Percentiles rank a stretch among this genome's conserved stretches.
Conservation (phyloP, 2,113 vertebrate genomes). For the Alouatta palliata region DNA sequence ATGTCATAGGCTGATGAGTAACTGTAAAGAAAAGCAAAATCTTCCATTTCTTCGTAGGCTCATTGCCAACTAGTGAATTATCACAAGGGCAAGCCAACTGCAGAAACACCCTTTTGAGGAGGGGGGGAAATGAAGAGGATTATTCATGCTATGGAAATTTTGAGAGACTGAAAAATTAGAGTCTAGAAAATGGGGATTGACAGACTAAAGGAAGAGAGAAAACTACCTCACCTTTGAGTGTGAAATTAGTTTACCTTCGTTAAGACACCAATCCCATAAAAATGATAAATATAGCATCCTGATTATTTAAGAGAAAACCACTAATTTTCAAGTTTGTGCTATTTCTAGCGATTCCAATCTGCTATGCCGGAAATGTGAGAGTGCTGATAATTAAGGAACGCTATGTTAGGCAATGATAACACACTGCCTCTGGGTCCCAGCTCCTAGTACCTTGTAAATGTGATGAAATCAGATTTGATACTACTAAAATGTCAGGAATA, state of each 20-base stretch:
- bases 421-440: conserved; percentile 64
- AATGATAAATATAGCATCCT: conserved; percentile 71
- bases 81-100: conserved; percentile 63
- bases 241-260: conserved; percentile 62
- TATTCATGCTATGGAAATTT: conserved; percentile 62
- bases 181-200: neutral
- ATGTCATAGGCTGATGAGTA: conserved; percentile 52
- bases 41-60: conserved; percentile 24
- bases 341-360: conserved; percentile 74
- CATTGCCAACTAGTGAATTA: conserved; percentile 51
- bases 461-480: conserved; percentile 71
- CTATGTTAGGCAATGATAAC: conserved; percentile 69
- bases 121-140: neutral
- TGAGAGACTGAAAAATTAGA: conserved; percentile 18
- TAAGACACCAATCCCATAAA: conserved; percentile 63
- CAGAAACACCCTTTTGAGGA: conserved; percentile 39
- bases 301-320: conserved; percentile 75
- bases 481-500: conserved; percentile 71
- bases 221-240: conserved; percentile 54
- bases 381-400: conserved; percentile 78
- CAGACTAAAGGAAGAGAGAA: neutral
- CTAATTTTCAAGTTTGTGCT: conserved; percentile 75
- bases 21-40: conserved; percentile 56
- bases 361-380: conserved; percentile 71
- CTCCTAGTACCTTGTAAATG: conserved; percentile 68